phyloP scores from a whole-genome alignment of 2,888 invertebrate species.

The Apamea monoglypha region DNA sequence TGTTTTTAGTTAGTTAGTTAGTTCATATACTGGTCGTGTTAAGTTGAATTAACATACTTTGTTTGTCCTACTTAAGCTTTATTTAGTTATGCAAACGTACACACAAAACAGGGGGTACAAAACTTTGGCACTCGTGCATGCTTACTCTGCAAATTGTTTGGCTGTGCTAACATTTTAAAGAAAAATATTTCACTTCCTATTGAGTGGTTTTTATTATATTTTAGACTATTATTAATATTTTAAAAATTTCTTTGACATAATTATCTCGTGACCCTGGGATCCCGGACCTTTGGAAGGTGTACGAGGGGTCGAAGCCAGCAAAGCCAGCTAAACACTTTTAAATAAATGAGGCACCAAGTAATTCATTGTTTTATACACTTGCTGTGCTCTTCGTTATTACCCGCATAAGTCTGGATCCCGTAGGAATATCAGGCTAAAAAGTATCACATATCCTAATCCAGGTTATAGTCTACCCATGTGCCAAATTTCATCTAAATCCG shows the following conservation, averaged over 20 bases:
- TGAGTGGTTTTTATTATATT: background rate
- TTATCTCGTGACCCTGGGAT: background rate
- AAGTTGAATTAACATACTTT: slow-evolving; percentile 54
- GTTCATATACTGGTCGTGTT: slow-evolving; percentile 48
- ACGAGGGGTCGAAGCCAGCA: too few relatives aligned
- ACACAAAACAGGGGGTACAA: slow-evolving; percentile 17
- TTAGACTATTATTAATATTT: too few relatives aligned
- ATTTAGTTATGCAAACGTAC: slow-evolving; percentile 32
- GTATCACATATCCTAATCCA: too few relatives aligned
- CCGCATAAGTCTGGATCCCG: too few relatives aligned
- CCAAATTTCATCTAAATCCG: too few relatives aligned
- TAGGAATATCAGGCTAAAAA: too few relatives aligned
- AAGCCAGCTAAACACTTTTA: too few relatives aligned
- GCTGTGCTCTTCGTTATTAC: too few relatives aligned
- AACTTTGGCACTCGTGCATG: background rate
- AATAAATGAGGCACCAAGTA: background rate
- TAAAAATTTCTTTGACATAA: background rate
- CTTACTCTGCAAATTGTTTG: slow-evolving; percentile 3
- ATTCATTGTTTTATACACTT: background rate
- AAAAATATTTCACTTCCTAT: background rate
- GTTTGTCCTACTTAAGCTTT: slow-evolving; percentile 42
- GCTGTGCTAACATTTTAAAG: background rate
- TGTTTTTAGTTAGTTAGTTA: slow-evolving; percentile 43
- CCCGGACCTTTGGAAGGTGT: background rate
- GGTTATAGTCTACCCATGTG: too few relatives aligned